phyloP scores from a whole-genome alignment of 2,113 vertebrate genomes.

The Lamprotornis superbus region DNA sequence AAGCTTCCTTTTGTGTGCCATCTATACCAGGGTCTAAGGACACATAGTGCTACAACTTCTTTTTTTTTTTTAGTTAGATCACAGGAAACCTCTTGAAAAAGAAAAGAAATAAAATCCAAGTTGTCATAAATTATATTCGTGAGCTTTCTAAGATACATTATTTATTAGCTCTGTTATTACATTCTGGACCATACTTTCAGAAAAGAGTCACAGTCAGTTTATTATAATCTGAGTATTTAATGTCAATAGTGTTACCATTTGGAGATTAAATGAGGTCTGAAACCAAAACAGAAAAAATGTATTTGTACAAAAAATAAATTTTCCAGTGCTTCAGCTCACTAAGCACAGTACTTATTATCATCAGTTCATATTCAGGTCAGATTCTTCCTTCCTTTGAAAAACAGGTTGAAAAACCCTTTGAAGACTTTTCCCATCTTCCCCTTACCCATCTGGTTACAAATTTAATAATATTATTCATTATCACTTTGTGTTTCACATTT shows the following conservation, averaged over 20 bases:
- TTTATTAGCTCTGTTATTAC: constrained; percentile 40
- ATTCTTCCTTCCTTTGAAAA: constrained; percentile 35
- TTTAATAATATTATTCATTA: not conserved
- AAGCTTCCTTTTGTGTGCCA: constrained; percentile 76
- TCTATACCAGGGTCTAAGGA: constrained; percentile 55
- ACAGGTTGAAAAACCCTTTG: constrained; percentile 18
- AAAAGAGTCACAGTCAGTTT: not conserved
- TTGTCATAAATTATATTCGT: not conserved
- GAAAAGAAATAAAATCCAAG: not conserved
- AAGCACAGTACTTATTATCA: constrained; percentile 37
- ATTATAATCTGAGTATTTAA: constrained; percentile 31
- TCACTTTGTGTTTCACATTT: not conserved
- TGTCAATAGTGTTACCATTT: constrained; percentile 11
- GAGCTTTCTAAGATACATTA: not conserved
- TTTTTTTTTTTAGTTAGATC: constrained; percentile 14
- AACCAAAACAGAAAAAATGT: not conserved
- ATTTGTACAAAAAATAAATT: constrained; percentile 20
- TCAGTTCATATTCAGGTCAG: constrained; percentile 56
- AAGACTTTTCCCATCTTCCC: not conserved
- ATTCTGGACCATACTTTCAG: constrained; percentile 10
- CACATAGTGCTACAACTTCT: constrained; percentile 46
- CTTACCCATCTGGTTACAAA: constrained; percentile 5
- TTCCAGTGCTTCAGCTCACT: not conserved
- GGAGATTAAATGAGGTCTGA: constrained; percentile 42
- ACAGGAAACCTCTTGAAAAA: constrained; percentile 53